Evolutionary conservation across 2,888 invertebrate species (phyloP), one percentile per base, ranked within the genome.

Genomic region (Caenorhabditis sp.): DNA sequence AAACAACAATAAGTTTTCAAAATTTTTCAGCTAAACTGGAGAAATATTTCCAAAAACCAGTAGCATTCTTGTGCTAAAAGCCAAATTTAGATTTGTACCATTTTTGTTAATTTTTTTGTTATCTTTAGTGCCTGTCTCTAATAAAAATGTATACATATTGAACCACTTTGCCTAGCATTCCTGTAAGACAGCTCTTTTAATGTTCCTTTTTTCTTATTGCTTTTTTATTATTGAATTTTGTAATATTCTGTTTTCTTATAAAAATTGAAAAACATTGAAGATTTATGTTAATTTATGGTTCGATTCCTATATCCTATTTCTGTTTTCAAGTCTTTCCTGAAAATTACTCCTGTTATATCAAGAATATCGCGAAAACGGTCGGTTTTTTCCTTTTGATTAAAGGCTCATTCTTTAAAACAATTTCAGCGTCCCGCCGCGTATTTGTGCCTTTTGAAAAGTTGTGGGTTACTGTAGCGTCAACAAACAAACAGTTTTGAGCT

Each of bases 41-140:
- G 57, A 86, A 86, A 59, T 84, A 84, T 68, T 86, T 86, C 66
- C 81, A 81, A 60, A 84, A 85, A 72, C 57, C 50, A 24, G 50
- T 68, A 61, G 23, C 27, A 12, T 19, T 10, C 19, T 3, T 37
- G 12, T 19, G 21, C 21, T 37, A 36, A 58, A 23, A 12, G 6
- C 64, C 17, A 43, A 53, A 21, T 37, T 14, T 21, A 58, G 63
- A n/a, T 14, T 66, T 77, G 66, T 75, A 76, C 53, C 58, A 76
- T 66, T 62, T 27, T 60, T 49, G 37, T 51, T 53, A 24, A 23
- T 21, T 53, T 21, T 21, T 53, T 53, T 53, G 21, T 50, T 31
- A 31, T 31, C 10, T 31, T 31, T 31, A 31, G 50, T 50, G 17
- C 17, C 19, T 50, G 50, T n/a, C 19, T 50, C 17, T n/a, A 50